phyloP scores from a whole-genome alignment of 1,140 invertebrate genomes.

The Psilanteris sp. region DNA sequence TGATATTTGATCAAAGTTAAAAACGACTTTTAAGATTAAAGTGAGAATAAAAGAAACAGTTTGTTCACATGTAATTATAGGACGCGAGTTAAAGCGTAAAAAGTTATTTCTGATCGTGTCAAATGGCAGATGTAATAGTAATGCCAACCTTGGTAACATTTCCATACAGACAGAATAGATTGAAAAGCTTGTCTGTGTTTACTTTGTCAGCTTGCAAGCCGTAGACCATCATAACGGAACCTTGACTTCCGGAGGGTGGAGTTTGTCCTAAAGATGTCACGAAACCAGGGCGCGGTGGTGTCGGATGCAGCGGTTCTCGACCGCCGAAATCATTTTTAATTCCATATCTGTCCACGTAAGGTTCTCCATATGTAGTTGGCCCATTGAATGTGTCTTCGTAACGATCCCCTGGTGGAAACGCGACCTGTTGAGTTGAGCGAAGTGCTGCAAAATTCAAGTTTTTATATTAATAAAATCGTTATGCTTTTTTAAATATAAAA shows the following conservation, averaged over 20 bases:
- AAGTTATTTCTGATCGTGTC: too few relatives aligned
- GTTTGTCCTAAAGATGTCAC: constrained; percentile 77
- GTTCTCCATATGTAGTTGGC: constrained; percentile 78
- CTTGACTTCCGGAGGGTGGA: constrained; percentile 81
- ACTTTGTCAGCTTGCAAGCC: constrained; percentile 95
- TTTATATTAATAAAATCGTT: not conserved
- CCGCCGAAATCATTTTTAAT: constrained; percentile 78
- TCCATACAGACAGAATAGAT: constrained; percentile 98
- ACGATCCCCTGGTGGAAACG: constrained; percentile 77
- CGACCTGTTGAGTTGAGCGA: constrained; percentile 75
- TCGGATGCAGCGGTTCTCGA: constrained; percentile 78
- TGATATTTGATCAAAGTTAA: too few relatives aligned
- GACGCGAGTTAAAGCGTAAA: too few relatives aligned
- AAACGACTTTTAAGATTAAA: too few relatives aligned
- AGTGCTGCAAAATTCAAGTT: constrained; percentile 23
- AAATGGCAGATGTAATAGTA: constrained; percentile 23
- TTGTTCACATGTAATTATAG: too few relatives aligned
- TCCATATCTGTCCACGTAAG: constrained; percentile 79
- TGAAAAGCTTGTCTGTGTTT: constrained; percentile 98
- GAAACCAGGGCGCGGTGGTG: constrained; percentile 77
- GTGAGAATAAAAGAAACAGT: too few relatives aligned
- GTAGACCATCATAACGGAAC: constrained; percentile 98
- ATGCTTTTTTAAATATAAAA: too few relatives aligned
- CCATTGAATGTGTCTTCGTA: constrained; percentile 80
- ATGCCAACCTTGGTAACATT: constrained; percentile 93